Percentiles rank a stretch among this genome's conserved stretches.
These are phyloP conservation scores for Holotrichia oblita DNA, from an alignment of 1,140 invertebrate genomes.

Conservation along the genomic window DNA sequence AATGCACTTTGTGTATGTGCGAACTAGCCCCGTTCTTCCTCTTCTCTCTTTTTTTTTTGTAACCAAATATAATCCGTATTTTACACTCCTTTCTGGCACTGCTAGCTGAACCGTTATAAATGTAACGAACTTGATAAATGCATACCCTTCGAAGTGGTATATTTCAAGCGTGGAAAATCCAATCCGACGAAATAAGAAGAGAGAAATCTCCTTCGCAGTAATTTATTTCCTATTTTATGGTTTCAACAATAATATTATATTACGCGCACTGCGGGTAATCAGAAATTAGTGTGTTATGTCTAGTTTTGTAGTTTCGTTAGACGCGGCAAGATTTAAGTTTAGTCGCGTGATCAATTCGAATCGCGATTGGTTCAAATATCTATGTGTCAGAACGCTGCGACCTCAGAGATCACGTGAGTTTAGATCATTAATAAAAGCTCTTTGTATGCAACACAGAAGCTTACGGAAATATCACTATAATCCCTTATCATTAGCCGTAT, in stretches of 20 bases:
- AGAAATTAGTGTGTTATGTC: no score
- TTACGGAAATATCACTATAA: no score
- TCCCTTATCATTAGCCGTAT: no score
- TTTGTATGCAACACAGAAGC: no score
- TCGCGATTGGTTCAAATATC: no score
- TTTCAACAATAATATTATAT: conserved; percentile 16
- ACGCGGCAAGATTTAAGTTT: no score
- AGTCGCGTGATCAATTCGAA: no score
- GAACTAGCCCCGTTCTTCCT: background rate
- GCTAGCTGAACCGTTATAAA: background rate
- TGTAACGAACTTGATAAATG: conserved; percentile 20
- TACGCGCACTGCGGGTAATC: background rate
- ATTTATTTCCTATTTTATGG: conserved; percentile 10
- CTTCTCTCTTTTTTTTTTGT: background rate
- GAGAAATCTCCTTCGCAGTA: background rate
- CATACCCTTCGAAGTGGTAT: background rate
- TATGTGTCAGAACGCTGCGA: no score
- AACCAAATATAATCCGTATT: conserved; percentile 8
- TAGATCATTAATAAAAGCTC: no score
- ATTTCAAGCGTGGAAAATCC: background rate
- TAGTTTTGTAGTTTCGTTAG: no score
- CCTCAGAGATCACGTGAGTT: no score
- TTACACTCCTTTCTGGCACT: background rate
- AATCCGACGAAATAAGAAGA: conserved; percentile 12
- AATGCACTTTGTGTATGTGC: background rate